phyloP scores from a whole-genome alignment of 2,113 vertebrate species.

The Prunella himalayana region DNA sequence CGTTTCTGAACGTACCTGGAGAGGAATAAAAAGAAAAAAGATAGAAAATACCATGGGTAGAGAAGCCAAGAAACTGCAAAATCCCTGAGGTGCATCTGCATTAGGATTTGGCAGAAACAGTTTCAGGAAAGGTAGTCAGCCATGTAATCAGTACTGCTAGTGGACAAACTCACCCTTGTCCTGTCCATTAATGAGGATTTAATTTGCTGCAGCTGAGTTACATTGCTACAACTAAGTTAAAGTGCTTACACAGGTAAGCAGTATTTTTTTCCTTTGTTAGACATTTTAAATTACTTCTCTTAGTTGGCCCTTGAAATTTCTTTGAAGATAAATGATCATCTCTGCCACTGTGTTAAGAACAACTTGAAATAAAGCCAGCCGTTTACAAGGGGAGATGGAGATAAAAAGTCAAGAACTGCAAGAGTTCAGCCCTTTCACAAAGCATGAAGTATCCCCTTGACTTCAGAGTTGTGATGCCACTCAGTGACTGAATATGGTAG shows the following conservation, averaged over 20 bases:
- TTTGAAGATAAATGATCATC: not conserved
- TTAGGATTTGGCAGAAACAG: not conserved
- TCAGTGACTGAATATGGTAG: not conserved
- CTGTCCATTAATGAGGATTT: not conserved
- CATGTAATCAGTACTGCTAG: not conserved
- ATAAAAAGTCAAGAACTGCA: not conserved
- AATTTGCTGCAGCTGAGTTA: not conserved
- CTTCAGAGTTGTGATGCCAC: not conserved
- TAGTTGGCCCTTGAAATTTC: not conserved
- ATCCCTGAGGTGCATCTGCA: not conserved
- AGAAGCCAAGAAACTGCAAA: constrained; percentile 11
- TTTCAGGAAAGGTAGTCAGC: not conserved
- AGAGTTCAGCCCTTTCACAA: not conserved
- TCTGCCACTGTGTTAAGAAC: not conserved
- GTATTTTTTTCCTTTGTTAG: not conserved
- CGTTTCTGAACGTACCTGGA: not conserved
- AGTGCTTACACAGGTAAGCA: not conserved
- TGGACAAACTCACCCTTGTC: not conserved
- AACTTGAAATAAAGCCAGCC: not conserved
- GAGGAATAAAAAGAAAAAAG: not conserved
- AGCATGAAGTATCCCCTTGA: not conserved
- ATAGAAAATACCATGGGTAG: not conserved
- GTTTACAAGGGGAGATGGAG: not conserved
- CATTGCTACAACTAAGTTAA: not conserved
- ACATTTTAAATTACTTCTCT: not conserved